Percentiles rank a stretch among this genome's conserved stretches.
phyloP scores from a whole-genome alignment of 1,140 invertebrate species.

The Drosophila ananassae region DNA sequence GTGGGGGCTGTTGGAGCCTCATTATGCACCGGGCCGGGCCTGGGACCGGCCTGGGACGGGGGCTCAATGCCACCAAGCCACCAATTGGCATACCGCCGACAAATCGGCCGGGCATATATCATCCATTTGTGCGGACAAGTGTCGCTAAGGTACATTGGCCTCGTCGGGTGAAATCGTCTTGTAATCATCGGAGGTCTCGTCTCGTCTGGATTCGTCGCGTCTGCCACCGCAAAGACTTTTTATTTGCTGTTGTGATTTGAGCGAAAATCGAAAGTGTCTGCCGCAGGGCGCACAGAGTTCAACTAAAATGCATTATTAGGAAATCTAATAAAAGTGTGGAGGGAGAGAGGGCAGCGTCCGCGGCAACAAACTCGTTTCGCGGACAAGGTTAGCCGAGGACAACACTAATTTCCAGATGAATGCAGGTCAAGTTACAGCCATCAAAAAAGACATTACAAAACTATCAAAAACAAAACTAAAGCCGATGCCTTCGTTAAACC shows the following conservation, averaged over 20 bases:
- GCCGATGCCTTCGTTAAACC: conserved; percentile 13
- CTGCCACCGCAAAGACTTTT: conserved; percentile 24
- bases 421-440: conserved; percentile 60
- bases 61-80: conserved; percentile 45
- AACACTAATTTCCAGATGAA: conserved; percentile 56
- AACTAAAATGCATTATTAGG: conserved; percentile 46
- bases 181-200: conserved; percentile 22
- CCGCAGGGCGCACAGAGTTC: conserved; percentile 12
- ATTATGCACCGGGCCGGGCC: conserved; percentile 53
- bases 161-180: conserved; percentile 63
- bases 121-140: conserved; percentile 23
- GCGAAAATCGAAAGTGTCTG: conserved; percentile 75
- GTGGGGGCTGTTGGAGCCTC: conserved; percentile 46
- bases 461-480: conserved; percentile 24
- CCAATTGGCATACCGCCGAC: conserved; percentile 50
- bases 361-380: conserved; percentile 53
- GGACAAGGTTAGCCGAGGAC: conserved; percentile 61
- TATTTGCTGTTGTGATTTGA: conserved; percentile 47
- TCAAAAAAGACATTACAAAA: conserved; percentile 51
- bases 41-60: background rate
- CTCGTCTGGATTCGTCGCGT: conserved; percentile 1
- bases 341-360: no score
- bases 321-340: conserved; percentile 1
- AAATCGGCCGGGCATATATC: conserved; percentile 22
- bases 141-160: conserved; percentile 63